phyloP scores from a whole-genome alignment of 2,888 invertebrate genomes.

The Hedychridium roseum region DNA sequence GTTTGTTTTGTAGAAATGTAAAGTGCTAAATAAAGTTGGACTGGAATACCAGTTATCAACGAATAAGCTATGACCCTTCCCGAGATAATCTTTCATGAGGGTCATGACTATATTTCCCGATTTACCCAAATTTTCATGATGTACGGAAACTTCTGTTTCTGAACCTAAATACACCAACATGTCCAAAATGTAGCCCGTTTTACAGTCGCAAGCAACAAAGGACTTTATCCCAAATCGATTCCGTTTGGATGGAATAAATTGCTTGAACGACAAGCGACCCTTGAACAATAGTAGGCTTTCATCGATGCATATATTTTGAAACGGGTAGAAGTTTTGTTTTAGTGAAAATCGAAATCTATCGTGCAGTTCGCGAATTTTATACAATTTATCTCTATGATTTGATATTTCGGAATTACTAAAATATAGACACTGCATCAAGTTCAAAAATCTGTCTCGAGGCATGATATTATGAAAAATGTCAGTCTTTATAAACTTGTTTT shows the following conservation, averaged over 20 bases:
- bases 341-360: conserved; percentile 1
- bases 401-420: background rate
- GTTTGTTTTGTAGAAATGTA: no score
- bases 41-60: conserved; percentile 8
- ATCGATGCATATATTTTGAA: no score
- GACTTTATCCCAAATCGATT: conserved; percentile 13
- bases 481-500: background rate
- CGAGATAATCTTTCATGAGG: conserved; percentile 4
- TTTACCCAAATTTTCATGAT: conserved; percentile 5
- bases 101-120: conserved; percentile 5
- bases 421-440: conserved; percentile 4
- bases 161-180: conserved; percentile 9
- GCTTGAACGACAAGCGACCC: conserved; percentile 5
- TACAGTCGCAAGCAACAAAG: conserved; percentile 5
- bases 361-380: conserved; percentile 1
- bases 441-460: conserved; percentile 1
- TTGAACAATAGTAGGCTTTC: no score
- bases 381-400: background rate
- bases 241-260: conserved; percentile 4
- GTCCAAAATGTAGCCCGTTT: conserved; percentile 7
- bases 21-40: conserved; percentile 3
- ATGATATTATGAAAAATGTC: conserved; percentile 6
- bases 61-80: conserved; percentile 6
- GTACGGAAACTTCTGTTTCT: background rate
- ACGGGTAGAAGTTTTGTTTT: no score